Evolutionary conservation across 2,797 vertebrate species (phyloP), one percentile per base, ranked within the genome.

Genomic region (Notolabrus celidotus): DNA sequence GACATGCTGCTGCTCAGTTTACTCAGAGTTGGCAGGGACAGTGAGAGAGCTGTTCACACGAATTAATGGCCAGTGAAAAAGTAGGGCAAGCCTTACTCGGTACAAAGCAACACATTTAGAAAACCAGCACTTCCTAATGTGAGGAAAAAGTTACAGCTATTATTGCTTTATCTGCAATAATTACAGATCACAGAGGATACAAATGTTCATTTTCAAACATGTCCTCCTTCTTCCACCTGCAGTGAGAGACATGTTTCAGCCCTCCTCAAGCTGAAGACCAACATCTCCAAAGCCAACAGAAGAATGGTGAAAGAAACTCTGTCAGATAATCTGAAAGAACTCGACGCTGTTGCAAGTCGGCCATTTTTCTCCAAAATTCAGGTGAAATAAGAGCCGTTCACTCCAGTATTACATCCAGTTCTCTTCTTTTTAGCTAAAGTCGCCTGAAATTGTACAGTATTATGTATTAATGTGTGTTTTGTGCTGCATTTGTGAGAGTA

Each of bases 301-400:
- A 88, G 2, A 7, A 78, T 2, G 0, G 2, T 88, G 31, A 88
- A 74, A 69, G 74, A 27, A 0, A 79, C 84, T 3, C 67, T 96
- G 33, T 61, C 76, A 1, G 86, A 92, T 61, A 66, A 46, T 16
- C 29, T 75, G 52, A 0, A 45, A 16, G 2, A 55, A 2, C 1
- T 31, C 7, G 0, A 1, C 17, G 0, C 2, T 50, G 0, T 2
- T 2, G 0, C 0, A 0, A 2, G 16, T 12, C 0, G 23, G 66
- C 0, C 86, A 62, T 94, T 96, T 88, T 86, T 93, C 82, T 82
- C 92, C 85, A 84, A 20, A 6, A 61, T 92, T 5, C 31, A 20
- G 2, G 1, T 88, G 23, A 79, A 49, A 71, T 83, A 20, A 46
- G 51, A 80, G 8, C 19, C 7, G 0, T 3, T 10, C 17, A 2